Base-by-base conservation (phyloP, 2,888 invertebrate genomes). In the Alviniconcha strummeri region DNA sequence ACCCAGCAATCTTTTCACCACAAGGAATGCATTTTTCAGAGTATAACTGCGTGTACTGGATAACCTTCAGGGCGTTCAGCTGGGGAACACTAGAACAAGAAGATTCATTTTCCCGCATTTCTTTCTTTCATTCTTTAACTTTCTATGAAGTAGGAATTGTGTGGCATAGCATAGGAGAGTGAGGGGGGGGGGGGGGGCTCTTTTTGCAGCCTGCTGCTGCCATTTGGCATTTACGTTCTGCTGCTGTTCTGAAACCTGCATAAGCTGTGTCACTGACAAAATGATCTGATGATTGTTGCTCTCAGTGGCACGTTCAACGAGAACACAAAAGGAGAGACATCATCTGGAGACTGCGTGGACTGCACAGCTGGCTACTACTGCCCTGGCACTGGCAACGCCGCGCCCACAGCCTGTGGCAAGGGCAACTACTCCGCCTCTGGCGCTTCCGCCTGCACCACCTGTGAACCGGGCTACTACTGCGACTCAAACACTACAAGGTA, bases 361-460 rank as follows among this genome's bases (percentile, higher is more conserved):
- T 93, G 93, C 86, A 89, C 89, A 7, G 92, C 92, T 60, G 93
- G 93, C 11, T 92, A 89, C 81, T 92, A 93, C 85, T 93, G 93
- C 82, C 92, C 92, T 13, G 88, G 85, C 0, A 84, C 84, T 17
- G 90, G 88, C 4, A 90, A 88, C 69, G 86, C 87, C 0, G 88
- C 89, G 8, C 92, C 92, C 4, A 72, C 91, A 15, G 86, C 89
- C 11, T 93, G 93, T 88, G 91, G 88, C 54, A 92, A 92, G 84
- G 93, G 93, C 7, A 91, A 90, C 75, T 93, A 89, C 89, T 93
- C 93, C 7, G 90, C 88, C 77, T 84, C 88, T 2, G 84, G 92
- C 7, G 91, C 92, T 2, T 82, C 84, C 2, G 79, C n/a, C 6
- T 93, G 93, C 84, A 87, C 88, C 0, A 86, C 85, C 0, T 92